A percentile compares a stretch with the other conserved stretches of the same genome.
phyloP scores from a whole-genome alignment of 2,888 invertebrate genomes.

The Odontomyia ornata region DNA sequence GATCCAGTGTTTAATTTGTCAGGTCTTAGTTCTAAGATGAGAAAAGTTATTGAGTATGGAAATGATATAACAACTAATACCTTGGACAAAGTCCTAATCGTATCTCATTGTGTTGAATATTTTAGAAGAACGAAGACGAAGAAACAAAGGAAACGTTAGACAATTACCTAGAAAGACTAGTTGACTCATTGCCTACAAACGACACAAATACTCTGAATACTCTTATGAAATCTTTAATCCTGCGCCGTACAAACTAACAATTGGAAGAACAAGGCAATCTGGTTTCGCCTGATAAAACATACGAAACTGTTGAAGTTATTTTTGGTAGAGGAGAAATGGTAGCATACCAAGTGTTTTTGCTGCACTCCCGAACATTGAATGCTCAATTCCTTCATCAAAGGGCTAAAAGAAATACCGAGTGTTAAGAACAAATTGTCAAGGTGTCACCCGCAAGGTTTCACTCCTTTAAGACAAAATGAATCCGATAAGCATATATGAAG shows the following conservation, averaged over 20 bases:
- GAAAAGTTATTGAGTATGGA: slow-evolving; percentile 69
- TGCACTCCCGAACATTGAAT: slow-evolving; percentile 80
- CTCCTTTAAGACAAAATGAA: too few species aligned
- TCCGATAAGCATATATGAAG: too few species aligned
- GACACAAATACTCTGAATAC: too few species aligned
- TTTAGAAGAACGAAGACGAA: slow-evolving; percentile 73
- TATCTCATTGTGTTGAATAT: slow-evolving; percentile 90
- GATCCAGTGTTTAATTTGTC: slow-evolving; percentile 76
- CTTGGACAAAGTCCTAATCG: slow-evolving; percentile 81
- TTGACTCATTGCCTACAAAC: too few species aligned
- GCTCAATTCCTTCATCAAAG: slow-evolving; percentile 80
- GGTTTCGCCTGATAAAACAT: too few species aligned
- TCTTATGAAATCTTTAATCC: slow-evolving; percentile 85
- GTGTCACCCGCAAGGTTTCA: too few species aligned
- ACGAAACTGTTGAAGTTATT: too few species aligned
- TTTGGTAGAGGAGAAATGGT: slow-evolving; percentile 75
- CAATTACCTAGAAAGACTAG: too few species aligned
- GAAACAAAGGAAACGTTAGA: too few species aligned
- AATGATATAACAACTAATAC: slow-evolving; percentile 66
- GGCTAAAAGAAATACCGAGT: slow-evolving; percentile 72
- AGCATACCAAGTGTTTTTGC: slow-evolving; percentile 79
- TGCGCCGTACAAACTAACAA: slow-evolving; percentile 90
- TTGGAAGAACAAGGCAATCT: too few species aligned
- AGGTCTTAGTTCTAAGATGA: slow-evolving; percentile 73
- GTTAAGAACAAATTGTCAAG: too few species aligned